These are phyloP conservation scores for Anarhynchus alexandrinus DNA, from an alignment of 2,113 vertebrate species.

Conservation along the genomic window DNA sequence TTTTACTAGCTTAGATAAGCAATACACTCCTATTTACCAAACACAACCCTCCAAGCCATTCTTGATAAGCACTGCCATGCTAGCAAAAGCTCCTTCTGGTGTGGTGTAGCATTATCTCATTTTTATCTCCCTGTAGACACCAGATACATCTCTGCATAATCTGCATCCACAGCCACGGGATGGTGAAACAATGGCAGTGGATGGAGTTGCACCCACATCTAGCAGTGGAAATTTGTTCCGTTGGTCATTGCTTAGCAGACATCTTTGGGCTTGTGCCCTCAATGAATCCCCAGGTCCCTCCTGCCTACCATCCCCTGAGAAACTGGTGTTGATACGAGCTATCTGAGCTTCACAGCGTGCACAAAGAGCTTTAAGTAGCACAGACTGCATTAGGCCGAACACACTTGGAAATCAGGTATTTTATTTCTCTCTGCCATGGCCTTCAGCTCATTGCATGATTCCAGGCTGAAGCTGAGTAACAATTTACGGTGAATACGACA, in stretches of 20 bases:
- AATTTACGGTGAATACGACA: not conserved
- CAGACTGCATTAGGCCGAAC: not conserved
- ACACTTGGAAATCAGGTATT: not conserved
- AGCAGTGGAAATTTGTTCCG: not conserved
- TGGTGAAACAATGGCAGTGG: not conserved
- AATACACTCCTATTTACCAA: not conserved
- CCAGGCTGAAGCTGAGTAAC: not conserved
- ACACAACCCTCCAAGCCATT: not conserved
- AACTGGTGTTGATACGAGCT: not conserved
- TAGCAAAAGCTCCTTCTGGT: not conserved
- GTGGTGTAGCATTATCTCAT: not conserved
- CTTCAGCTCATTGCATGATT: not conserved
- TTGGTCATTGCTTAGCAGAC: not conserved
- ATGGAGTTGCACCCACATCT: not conserved
- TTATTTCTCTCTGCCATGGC: not conserved
- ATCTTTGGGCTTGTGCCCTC: not conserved
- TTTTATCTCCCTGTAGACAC: not conserved
- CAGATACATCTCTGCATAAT: not conserved
- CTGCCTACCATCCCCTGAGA: not conserved
- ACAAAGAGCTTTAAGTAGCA: not conserved
- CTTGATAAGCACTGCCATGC: not conserved
- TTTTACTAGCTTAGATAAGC: not conserved
- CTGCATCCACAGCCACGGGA: not conserved
- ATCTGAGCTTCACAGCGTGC: not conserved
- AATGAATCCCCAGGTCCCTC: rapidly evolving